Evolutionary conservation across 2,888 invertebrate genomes (phyloP).

Genomic region (Quadriops clusia): DNA sequence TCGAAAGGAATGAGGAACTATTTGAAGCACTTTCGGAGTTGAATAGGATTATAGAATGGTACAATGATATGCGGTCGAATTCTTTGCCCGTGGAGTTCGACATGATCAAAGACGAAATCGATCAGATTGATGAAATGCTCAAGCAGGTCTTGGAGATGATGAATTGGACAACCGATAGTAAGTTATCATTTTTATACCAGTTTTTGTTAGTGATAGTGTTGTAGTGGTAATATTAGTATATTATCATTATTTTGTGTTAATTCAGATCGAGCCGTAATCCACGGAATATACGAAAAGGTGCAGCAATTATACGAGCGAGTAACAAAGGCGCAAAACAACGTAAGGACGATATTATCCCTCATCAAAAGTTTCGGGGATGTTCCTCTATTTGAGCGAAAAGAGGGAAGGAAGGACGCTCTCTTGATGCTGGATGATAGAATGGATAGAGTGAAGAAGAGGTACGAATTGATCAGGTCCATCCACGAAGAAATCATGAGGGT

Average conservation of each 20-base stretch:
- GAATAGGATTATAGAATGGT: conserved; percentile 60
- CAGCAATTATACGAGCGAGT: conserved; percentile 61
- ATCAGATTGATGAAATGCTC: conserved; percentile 58
- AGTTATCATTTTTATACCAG: conserved; percentile 24
- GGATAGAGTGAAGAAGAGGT: conserved; percentile 44
- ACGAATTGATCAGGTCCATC: conserved; percentile 37
- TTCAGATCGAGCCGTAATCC: conserved; percentile 60
- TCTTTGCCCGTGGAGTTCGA: conserved; percentile 66
- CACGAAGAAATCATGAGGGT: conserved; percentile 45
- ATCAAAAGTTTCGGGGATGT: conserved; percentile 59
- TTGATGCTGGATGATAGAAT: conserved; percentile 46
- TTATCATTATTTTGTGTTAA: conserved; percentile 19
- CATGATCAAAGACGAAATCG: conserved; percentile 64
- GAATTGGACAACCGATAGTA: conserved; percentile 75
- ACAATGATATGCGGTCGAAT: conserved; percentile 66
- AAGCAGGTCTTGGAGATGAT: conserved; percentile 54
- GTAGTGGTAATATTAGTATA: neutral
- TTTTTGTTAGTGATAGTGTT: neutral
- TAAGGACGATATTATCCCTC: conserved; percentile 43
- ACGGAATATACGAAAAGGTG: conserved; percentile 53
- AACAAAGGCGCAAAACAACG: conserved; percentile 53
- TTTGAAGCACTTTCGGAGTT: conserved; percentile 36
- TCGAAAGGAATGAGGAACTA: conserved; percentile 55
- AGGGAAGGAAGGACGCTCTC: conserved; percentile 44
- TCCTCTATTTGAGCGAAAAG: conserved; percentile 66